Percentiles rank a stretch among this genome's conserved stretches.
Evolutionary conservation across 2,888 invertebrate genomes (phyloP).

Genomic region (Coleophora flavipennella): DNA sequence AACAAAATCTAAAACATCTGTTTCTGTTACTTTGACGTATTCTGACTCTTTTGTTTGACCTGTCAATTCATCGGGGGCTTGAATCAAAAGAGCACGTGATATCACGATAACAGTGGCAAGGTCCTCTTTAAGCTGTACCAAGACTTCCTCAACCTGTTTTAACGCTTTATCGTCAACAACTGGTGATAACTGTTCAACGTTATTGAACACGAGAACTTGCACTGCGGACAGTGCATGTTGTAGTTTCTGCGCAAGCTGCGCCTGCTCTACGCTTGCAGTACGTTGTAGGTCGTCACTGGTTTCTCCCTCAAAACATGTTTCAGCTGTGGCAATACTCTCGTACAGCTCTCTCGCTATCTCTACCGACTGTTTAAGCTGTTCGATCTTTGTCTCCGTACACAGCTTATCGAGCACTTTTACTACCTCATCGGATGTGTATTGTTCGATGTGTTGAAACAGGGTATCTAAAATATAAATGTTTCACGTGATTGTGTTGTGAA

Average conservation of each 20-base stretch:
- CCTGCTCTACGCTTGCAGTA: slow-evolving; percentile 16
- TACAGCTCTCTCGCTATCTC: slow-evolving; percentile 29
- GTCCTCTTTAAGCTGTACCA: no score
- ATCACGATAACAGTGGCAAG: slow-evolving; percentile 3
- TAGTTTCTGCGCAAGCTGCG: slow-evolving; percentile 17
- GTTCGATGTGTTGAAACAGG: slow-evolving; percentile 30
- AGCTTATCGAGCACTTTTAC: slow-evolving; percentile 24
- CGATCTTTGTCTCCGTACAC: slow-evolving; percentile 16
- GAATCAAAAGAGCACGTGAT: neutral
- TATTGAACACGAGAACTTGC: slow-evolving; percentile 18
- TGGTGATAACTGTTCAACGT: slow-evolving; percentile 10
- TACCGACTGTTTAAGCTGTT: slow-evolving; percentile 25
- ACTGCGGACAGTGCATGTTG: slow-evolving; percentile 18
- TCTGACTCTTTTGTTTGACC: neutral
- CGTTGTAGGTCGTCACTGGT: slow-evolving; percentile 12
- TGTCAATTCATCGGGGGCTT: slow-evolving; percentile 14
- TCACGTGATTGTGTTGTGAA: no score
- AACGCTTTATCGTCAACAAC: no score
- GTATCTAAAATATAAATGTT: no score
- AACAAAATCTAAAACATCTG: no score
- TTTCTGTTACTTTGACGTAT: neutral
- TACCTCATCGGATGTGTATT: slow-evolving; percentile 29
- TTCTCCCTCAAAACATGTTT: slow-evolving; percentile 4
- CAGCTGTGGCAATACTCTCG: slow-evolving; percentile 19
- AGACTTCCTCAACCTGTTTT: no score